phyloP scores from a whole-genome alignment of 2,113 vertebrate genomes.

The Pipra filicauda region DNA sequence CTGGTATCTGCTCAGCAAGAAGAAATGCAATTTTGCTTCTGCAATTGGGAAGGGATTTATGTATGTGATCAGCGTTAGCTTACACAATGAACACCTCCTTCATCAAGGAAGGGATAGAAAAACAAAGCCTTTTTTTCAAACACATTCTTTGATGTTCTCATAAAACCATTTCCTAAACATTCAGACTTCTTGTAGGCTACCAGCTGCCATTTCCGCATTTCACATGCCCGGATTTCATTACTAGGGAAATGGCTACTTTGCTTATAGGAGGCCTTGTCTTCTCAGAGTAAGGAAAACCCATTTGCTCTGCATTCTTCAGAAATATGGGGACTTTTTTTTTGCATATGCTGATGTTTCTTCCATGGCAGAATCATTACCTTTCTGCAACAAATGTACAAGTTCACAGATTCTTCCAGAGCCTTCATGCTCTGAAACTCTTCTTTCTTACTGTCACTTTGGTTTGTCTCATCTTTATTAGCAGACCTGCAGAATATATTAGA shows the following conservation, averaged over 20 bases:
- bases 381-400: constrained; percentile 38
- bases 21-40: neutral
- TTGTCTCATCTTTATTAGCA: constrained; percentile 26
- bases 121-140: neutral
- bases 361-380: constrained; percentile 40
- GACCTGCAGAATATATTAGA: constrained; percentile 43
- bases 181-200: neutral
- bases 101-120: neutral
- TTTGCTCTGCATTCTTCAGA: neutral
- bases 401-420: constrained; percentile 47
- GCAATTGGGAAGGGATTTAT: neutral
- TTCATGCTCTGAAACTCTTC: constrained; percentile 51
- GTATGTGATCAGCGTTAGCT: neutral
- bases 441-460: constrained; percentile 28
- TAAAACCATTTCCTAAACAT: neutral
- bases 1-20: neutral
- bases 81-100: neutral
- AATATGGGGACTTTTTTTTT: neutral
- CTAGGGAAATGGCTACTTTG: neutral
- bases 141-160: neutral
- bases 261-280: neutral
- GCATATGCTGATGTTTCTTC: neutral
- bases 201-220: neutral
- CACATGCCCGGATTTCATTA: neutral
- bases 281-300: neutral